Evolutionary conservation across 1,140 invertebrate species (phyloP), one percentile per base, ranked within the genome.

Genomic region (Philotrypesis tridentata): DNA sequence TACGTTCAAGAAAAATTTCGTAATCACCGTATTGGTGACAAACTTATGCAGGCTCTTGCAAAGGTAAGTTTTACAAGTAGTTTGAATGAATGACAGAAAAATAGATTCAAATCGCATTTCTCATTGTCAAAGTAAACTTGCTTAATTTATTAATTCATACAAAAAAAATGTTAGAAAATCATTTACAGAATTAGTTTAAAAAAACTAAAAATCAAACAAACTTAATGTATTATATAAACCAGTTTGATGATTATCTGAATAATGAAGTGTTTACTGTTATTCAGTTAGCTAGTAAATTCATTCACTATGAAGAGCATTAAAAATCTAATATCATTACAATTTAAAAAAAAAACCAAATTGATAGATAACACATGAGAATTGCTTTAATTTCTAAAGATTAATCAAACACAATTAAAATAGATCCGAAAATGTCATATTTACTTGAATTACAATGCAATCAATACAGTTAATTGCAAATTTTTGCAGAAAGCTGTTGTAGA

Each of bases 401-500:
- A 5, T 6, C 5, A 55, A 17, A n/a, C 6, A 7, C 14, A 14
- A 55, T 21, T 55, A 55, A 55, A 55, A 55, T 55, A 48, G 14
- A 48, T 48, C 17, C 14, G 12, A 48, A 48, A 3, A 17, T 17
- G n/a, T 55, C n/a, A 55, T 55, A 14, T 55, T 17, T 6, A 1
- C 48, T 55, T 55, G 17, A 5, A 55, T n/a, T 37, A 37, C 33
- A 37, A 5, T 55, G 48, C 48, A 55, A 55, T 55, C n/a, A n/a
- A n/a, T n/a, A 17, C 48, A n/a, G n/a, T 27, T 25, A 73, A 73
- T 73, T 55, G 9, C 11, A 40, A 27, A n/a, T 76, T 73, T 65
- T 80, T 75, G n/a, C 86, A 95, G 93, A 92, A 93, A 86, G 95
- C 95, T 0, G 80, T 92, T 1, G 86, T 92, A 17, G 89, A 89